A percentile compares a stretch with the other conserved stretches of the same genome.
Conservation (phyloP, 2,888 invertebrate species). For the Drosophila falleni region DNA sequence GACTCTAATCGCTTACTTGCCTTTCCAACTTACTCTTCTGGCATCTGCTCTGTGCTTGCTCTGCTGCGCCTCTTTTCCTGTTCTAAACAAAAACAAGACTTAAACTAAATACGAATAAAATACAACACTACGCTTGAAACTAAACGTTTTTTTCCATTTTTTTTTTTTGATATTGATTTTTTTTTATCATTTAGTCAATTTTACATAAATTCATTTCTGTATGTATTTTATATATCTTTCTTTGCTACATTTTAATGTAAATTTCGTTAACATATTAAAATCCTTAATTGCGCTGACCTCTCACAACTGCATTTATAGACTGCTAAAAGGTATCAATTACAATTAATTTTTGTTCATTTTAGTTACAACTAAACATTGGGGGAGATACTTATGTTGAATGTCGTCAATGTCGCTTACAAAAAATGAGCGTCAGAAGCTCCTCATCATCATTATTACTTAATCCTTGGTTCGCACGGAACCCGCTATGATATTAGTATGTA, state of each 20-base stretch:
- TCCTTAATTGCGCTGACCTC: constrained; percentile 68
- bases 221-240: constrained; percentile 66
- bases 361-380: constrained; percentile 70
- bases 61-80: constrained; percentile 30
- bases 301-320: constrained; percentile 58
- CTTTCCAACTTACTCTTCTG: constrained; percentile 50
- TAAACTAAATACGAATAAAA: constrained; percentile 51
- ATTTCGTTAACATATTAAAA: constrained; percentile 65
- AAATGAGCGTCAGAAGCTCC: constrained; percentile 45
- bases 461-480: constrained; percentile 45
- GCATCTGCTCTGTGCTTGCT: constrained; percentile 45
- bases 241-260: constrained; percentile 73
- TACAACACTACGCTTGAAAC: constrained; percentile 51
- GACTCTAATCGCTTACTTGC: constrained; percentile 60
- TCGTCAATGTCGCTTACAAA: constrained; percentile 54
- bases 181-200: constrained; percentile 49
- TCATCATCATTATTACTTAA: constrained; percentile 9
- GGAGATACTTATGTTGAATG: constrained; percentile 48
- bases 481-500: constrained; percentile 47
- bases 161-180: constrained; percentile 21
- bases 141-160: constrained; percentile 44
- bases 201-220: constrained; percentile 61
- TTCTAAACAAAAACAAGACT: constrained; percentile 47
- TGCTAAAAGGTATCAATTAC: constrained; percentile 70
- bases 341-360: constrained; percentile 54